Evolutionary conservation across 1,140 invertebrate genomes (phyloP).

Genomic region (Drosophila mojavensis): DNA sequence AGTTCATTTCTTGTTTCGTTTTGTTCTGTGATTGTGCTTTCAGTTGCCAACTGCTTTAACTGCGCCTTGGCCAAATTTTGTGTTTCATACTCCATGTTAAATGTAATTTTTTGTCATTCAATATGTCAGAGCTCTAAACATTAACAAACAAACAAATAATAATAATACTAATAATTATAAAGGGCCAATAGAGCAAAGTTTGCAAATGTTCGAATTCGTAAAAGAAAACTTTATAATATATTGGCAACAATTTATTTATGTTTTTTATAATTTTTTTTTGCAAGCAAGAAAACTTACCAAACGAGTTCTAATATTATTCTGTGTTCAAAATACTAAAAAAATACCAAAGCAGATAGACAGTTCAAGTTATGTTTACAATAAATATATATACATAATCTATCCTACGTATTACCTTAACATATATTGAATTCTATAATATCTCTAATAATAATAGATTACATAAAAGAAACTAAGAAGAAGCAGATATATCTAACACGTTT

Average conservation of each 20-base stretch:
- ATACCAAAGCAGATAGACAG: not conserved
- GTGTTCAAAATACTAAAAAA: not conserved
- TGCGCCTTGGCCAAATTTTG: constrained; percentile 30
- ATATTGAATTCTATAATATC: constrained; percentile 32
- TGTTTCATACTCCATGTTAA: constrained; percentile 5
- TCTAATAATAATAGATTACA: constrained; percentile 21
- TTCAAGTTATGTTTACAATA: constrained; percentile 5
- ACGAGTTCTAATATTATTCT: too few relatives aligned
- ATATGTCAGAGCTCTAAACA: not conserved
- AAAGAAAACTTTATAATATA: too few relatives aligned
- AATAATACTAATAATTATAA: too few relatives aligned
- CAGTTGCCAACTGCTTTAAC: constrained; percentile 28
- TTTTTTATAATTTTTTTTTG: too few relatives aligned
- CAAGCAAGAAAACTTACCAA: too few relatives aligned
- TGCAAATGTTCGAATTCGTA: too few relatives aligned
- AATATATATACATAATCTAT: constrained; percentile 25
- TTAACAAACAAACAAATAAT: too few relatives aligned
- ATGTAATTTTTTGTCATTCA: constrained; percentile 5
- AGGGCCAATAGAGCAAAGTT: too few relatives aligned
- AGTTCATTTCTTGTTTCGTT: not conserved
- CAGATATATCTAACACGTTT: constrained; percentile 38
- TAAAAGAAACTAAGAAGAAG: not conserved
- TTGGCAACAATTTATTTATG: too few relatives aligned
- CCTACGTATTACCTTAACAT: constrained; percentile 13
- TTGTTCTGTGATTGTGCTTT: constrained; percentile 14